These are phyloP conservation scores for Leucoptera coffeella DNA, from an alignment of 2,888 invertebrate genomes.

Conservation along the genomic window DNA sequence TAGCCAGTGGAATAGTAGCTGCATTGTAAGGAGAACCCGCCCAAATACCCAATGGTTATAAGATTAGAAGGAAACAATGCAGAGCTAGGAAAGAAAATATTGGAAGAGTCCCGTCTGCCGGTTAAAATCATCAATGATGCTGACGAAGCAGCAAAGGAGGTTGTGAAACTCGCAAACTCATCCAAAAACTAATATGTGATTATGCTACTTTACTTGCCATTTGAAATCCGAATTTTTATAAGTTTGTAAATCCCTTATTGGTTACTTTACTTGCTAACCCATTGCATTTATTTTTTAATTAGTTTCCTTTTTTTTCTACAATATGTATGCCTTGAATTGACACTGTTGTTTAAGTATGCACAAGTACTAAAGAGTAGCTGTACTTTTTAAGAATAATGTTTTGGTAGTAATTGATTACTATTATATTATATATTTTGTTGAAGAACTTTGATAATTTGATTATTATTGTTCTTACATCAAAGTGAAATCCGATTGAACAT, in stretches of 20 bases:
- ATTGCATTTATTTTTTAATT: neutral
- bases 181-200: neutral
- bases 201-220: neutral
- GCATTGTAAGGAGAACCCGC: conserved; percentile 74
- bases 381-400: too few species aligned
- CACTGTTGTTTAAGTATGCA: too few species aligned
- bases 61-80: conserved; percentile 96
- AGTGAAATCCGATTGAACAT: too few species aligned
- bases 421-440: too few species aligned
- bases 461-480: too few species aligned
- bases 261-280: too few species aligned
- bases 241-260: too few species aligned
- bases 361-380: too few species aligned
- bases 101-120: conserved; percentile 76
- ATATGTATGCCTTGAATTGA: too few species aligned
- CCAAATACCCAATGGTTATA: conserved; percentile 86
- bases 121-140: conserved; percentile 79
- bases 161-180: conserved; percentile 53
- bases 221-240: neutral
- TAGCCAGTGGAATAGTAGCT: conserved; percentile 91
- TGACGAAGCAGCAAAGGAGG: conserved; percentile 89
- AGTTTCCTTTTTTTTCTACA: neutral
- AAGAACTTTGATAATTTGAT: too few species aligned
- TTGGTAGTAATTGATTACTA: too few species aligned
- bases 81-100: conserved; percentile 70